Conservation (phyloP, 1,140 invertebrate species). For the Ceratoteleas bidentatus region DNA sequence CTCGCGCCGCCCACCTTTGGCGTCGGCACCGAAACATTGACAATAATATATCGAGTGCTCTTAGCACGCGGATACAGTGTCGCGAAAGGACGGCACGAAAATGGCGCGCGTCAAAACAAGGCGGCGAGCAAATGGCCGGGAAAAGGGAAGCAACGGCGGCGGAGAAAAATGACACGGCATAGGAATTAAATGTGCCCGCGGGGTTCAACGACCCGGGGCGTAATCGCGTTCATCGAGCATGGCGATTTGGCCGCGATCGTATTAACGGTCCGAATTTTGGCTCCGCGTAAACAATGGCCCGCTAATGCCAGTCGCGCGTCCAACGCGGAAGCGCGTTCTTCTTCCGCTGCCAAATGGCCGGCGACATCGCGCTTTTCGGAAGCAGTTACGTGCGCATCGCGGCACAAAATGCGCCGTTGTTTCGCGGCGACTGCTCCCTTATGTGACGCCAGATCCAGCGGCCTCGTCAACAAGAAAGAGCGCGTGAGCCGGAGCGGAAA, state of each 20-base stretch:
- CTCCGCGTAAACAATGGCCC: conserved; percentile 58
- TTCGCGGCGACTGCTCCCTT: neutral
- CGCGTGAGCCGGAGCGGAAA: conserved; percentile 40
- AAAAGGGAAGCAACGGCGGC: conserved; percentile 10
- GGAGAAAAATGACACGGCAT: conserved; percentile 35
- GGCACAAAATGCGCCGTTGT: conserved; percentile 49
- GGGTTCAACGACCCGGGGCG: conserved; percentile 38
- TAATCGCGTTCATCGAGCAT: conserved; percentile 38
- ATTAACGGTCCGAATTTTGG: conserved; percentile 47
- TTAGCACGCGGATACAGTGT: conserved; percentile 27
- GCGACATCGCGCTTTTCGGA: conserved; percentile 25
- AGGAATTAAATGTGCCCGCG: conserved; percentile 32
- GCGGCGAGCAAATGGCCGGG: conserved; percentile 23
- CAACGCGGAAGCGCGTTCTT: conserved; percentile 59
- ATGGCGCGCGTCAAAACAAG: conserved; percentile 30
- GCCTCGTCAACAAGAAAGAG: conserved; percentile 39
- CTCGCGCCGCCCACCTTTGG: conserved; percentile 38
- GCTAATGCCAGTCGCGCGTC: conserved; percentile 63
- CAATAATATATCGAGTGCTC: conserved; percentile 59
- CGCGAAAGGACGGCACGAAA: conserved; percentile 15
- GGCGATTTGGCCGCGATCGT: conserved; percentile 50
- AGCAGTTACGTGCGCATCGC: conserved; percentile 42
- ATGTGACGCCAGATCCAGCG: neutral
- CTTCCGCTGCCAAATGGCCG: conserved; percentile 61
- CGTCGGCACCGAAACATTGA: conserved; percentile 52